Conservation (phyloP, 2,888 invertebrate species). For the Hofmannophila pseudospretella region DNA sequence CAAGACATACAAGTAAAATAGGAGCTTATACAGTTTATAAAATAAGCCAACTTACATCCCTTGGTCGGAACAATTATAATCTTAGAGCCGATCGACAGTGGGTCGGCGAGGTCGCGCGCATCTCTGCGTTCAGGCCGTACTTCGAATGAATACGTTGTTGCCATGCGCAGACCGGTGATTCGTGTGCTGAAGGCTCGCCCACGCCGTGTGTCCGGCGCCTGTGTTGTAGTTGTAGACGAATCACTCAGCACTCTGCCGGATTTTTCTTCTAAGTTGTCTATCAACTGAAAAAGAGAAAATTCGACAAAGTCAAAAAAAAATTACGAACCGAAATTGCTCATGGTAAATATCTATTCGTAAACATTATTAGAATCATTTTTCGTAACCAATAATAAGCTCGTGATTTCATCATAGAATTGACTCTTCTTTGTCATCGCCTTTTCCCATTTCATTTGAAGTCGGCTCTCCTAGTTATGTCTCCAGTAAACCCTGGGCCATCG, state of each 20-base stretch:
- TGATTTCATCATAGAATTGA: too few species aligned
- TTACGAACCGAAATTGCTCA: too few species aligned
- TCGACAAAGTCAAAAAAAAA: too few species aligned
- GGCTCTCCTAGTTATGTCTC: too few species aligned
- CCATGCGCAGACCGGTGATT: constrained; percentile 86
- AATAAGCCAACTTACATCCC: constrained; percentile 82
- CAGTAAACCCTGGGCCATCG: too few species aligned
- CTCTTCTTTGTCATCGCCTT: too few species aligned
- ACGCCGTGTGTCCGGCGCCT: constrained; percentile 29
- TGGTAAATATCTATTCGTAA: too few species aligned
- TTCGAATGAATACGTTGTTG: constrained; percentile 89
- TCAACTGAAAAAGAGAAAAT: constrained; percentile 43
- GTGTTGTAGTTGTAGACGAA: constrained; percentile 32
- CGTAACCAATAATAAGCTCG: too few species aligned
- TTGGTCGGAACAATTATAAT: constrained; percentile 88
- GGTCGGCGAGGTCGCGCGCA: constrained; percentile 68
- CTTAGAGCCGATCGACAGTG: constrained; percentile 79
- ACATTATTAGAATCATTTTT: too few species aligned
- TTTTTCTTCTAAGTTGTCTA: constrained; percentile 54
- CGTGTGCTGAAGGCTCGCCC: constrained; percentile 75
- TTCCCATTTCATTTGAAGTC: too few species aligned
- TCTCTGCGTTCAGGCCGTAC: constrained; percentile 79
- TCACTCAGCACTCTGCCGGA: constrained; percentile 18
- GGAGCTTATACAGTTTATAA: too few species aligned
- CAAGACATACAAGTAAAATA: too few species aligned